Base-by-base conservation (phyloP, 2,888 invertebrate genomes). In the Volucella inanis region DNA sequence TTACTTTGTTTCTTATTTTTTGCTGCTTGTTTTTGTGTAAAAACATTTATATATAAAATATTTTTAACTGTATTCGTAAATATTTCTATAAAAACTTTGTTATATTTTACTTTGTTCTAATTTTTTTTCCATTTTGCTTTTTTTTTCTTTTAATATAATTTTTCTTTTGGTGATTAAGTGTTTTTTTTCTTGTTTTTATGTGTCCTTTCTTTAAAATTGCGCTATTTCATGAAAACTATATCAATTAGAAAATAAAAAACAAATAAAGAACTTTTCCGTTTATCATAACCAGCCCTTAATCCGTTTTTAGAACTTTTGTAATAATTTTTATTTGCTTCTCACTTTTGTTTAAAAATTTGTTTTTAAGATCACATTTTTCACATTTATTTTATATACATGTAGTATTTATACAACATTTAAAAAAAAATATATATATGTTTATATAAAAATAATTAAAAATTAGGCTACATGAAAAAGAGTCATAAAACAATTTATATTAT, bases 221-320 rank as follows among this genome's bases (percentile, higher is more conserved):
- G 62, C 78, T 83, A 78, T 74, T 83, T 59, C 76, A 67, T 22
- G 49, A 67, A 80, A 85, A 76, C 41, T 57, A 68, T 62, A 52
- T 57, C 43, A 15, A 59, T 31, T 31, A 67, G 22, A 67, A 54
- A 22, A 45, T 68, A 45, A 8, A 18, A 57, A 83, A 55, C 15
- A 59, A 72, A 72, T 31, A 39, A 61, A 72, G 54, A 59, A 82
- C 65, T 87, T 91, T 91, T 91, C 91, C 91, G 91, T 91, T 88
- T 88, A 91, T 91, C 91, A 91, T 91, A 91, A 90, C 90, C 91
- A 91, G 91, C 89, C 91, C 91, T 91, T 90, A 91, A 65, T 70
- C 75, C 65, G 74, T 45, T 45, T 67, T 65, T 84, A 14, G 31
- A 31, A 31, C 55, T 43, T 79, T 64, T 74, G 15, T 50, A 18